Evolutionary conservation across 2,888 invertebrate genomes (phyloP), one percentile per base, ranked within the genome.

Genomic region (Oxyteleia sp.): DNA sequence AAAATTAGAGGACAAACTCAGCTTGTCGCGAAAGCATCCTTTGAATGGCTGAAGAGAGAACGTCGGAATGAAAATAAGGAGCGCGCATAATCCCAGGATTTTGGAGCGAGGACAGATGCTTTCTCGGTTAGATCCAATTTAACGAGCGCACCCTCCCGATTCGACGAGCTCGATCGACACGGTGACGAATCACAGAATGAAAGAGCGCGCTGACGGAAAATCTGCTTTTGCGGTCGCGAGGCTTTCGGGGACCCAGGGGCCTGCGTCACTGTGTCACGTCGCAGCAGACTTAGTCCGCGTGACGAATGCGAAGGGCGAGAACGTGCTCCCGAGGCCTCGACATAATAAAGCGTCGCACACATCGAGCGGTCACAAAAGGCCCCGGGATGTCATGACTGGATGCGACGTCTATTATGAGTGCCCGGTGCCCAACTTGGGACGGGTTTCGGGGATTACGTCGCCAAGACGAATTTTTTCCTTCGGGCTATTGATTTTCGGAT

Each of bases 301-400:
- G 74, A 78, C 83, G 83, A 83, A 83, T 74, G 63, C 78, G 61
- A 55, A 74, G 83, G 78, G 78, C 82, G 72, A 82, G 72, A 83
- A 69, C 78, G 78, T 78, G 78, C 82, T 83, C 51, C 16, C 59
- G 63, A 63, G 51, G 64, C 72, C 49, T 59, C 69, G 71, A 59
- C 71, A 63, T 71, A 82, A 82, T 71, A 82, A 82, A 59, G 66
- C 74, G 41, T 47, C 74, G 74, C 49, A 57, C 38, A 20, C 45
- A 79, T 57, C 51, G 49, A 38, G 7, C 53, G 55, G 11, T 64
- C 68, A 71, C 82, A 79, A 79, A 78, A 49, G 79, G 53, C 29
- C 61, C 64, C 15, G 5, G 51, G 35, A 43, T 49, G 63, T 71
- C 63, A 61, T 64, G 78, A 71, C 47, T 68, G 35, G 53, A 72